A percentile compares a stretch with the other conserved stretches of the same genome.
Conservation (phyloP, 2,888 invertebrate genomes). For the Leucoptera coffeella region DNA sequence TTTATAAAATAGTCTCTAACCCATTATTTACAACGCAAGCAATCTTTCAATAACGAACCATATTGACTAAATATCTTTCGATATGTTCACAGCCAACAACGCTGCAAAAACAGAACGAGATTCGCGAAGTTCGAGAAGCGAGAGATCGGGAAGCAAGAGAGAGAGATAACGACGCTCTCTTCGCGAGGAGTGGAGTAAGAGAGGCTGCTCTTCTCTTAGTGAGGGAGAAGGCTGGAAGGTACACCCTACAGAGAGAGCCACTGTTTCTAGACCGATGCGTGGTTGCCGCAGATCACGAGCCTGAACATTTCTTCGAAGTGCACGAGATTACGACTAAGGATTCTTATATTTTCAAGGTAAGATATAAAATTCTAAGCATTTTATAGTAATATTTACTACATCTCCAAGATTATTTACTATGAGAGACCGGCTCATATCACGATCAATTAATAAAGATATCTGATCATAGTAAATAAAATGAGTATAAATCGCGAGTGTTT, state of each 20-base stretch:
- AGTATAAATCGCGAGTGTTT: too few relatives aligned
- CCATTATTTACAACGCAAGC: too few relatives aligned
- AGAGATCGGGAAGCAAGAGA: conserved; percentile 38
- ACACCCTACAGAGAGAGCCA: conserved; percentile 82
- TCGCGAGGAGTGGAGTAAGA: conserved; percentile 72
- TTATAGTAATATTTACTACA: conserved; percentile 6
- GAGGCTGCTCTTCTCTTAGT: conserved; percentile 85
- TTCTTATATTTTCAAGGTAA: conserved; percentile 90
- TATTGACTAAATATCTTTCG: conserved; percentile 6
- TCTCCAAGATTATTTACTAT: too few relatives aligned
- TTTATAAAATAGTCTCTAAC: too few relatives aligned
- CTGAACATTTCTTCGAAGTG: conserved; percentile 92
- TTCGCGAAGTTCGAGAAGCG: conserved; percentile 41
- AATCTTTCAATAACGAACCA: not conserved
- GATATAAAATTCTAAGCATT: too few relatives aligned
- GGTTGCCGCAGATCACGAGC: conserved; percentile 83
- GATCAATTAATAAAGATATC: too few relatives aligned
- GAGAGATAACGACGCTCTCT: conserved; percentile 43
- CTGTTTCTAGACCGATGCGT: conserved; percentile 87
- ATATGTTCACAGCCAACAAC: conserved; percentile 63
- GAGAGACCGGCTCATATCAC: too few relatives aligned
- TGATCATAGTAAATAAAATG: too few relatives aligned
- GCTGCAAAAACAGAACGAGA: conserved; percentile 62
- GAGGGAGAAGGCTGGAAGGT: conserved; percentile 85
- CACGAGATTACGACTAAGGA: conserved; percentile 90